Evolutionary conservation across 2,888 invertebrate species (phyloP), one percentile per base, ranked within the genome.

Genomic region (Cheilosia vernalis): DNA sequence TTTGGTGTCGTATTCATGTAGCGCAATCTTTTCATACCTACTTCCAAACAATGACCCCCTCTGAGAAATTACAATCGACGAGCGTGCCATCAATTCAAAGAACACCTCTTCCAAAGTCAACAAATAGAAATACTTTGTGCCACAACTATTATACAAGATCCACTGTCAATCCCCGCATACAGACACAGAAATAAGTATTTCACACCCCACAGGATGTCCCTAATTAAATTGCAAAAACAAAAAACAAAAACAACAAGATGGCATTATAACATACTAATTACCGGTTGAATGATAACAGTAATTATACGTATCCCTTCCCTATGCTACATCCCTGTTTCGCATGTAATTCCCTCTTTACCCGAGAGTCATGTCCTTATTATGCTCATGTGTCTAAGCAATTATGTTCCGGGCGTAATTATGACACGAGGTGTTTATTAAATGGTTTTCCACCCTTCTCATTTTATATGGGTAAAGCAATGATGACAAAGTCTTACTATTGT

Each of bases 301-400:
- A 85, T 85, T 81, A 85, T 37, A 76, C 61, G 81, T 66, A 76
- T 70, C 60, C 64, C 13, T 37, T 70, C 60, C 64, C 13, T 37
- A 49, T 72, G 49, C 61, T 27, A 24, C 61, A 80, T 61, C n/a
- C 66, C 27, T 64, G 69, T 55, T 67, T 37, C 63, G 40, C 69
- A 60, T 21, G n/a, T 64, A 49, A 58, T 33, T 33, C 61, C 69
- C 58, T 24, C 40, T 24, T 37, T 56, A 56, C 44, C 73, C 49
- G 10, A 72, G 81, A 63, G 70, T 85, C 81, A 77, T 85, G 81
- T 85, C 76, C 80, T 85, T 80, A 81, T 85, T 85, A 85, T 85
- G 85, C 81, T 85, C 85, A 85, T 85, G 85, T 85, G 85, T 85
- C 85, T 70, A 63, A 77, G 85, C 85, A 85, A 85, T 85, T 85